phyloP scores from a whole-genome alignment of 1,140 invertebrate genomes.

The Apis cerana region DNA sequence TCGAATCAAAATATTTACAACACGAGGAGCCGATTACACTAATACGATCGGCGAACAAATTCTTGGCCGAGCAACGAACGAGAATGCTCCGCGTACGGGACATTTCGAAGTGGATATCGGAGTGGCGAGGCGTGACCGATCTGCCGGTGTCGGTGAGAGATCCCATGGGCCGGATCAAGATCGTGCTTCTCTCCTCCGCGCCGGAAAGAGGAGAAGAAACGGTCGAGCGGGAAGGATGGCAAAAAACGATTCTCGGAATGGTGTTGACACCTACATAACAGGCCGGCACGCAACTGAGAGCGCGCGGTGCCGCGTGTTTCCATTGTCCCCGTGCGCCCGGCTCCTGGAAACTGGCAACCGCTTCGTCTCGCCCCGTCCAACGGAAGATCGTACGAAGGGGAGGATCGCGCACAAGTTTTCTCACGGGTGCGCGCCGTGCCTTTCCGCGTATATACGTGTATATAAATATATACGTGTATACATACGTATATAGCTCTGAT shows the following conservation, averaged over 20 bases:
- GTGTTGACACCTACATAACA: conserved; percentile 68
- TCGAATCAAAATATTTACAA: too few species aligned
- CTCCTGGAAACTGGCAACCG: background rate
- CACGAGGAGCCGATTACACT: background rate
- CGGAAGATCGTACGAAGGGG: background rate
- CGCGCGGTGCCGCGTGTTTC: conserved; percentile 1
- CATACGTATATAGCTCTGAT: background rate
- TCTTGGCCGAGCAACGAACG: background rate
- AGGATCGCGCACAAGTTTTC: background rate
- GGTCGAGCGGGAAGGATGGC: background rate
- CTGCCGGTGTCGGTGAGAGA: background rate
- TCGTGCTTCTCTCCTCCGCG: background rate
- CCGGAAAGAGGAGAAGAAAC: background rate
- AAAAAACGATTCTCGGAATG: conserved; percentile 61
- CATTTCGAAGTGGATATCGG: background rate
- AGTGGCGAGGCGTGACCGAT: conserved; percentile 12
- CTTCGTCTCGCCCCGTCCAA: background rate
- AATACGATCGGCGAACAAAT: background rate
- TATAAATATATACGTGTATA: background rate
- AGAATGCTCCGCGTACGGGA: conserved; percentile 10
- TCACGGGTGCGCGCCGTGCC: too few species aligned
- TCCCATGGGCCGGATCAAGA: background rate
- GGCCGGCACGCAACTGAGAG: conserved; percentile 53
- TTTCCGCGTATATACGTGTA: background rate
- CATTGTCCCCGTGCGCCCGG: background rate